Base-by-base conservation (phyloP, 2,113 vertebrate species). In the Notiomystis cincta region DNA sequence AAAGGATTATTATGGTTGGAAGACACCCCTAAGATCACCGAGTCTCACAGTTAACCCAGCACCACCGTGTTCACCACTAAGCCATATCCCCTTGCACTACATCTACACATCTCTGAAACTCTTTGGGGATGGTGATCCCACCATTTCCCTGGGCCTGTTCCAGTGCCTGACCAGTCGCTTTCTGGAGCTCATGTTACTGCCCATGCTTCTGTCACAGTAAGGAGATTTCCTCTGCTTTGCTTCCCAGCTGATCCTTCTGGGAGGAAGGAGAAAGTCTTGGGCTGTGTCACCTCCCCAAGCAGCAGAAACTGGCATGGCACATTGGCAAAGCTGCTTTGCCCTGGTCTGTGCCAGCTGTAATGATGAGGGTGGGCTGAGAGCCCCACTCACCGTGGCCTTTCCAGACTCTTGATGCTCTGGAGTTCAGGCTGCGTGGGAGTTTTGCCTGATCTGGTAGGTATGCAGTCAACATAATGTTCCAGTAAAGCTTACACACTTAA, bases 271-370 rank as follows among this genome's bases (percentile, higher is more conserved):
- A 48, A 78, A 51, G 30, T 33, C 38, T 20, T 11, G 56, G 70
- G 33, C 56, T 54, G 51, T 42, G 57, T 51, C 6, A 0, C 20
- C 10, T 58, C 10, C 15, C 9, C 18, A 65, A 54, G 65, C 42
- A 85, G 47, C 7, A 76, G 70, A 37, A n/a, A 4, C 13, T 51
- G 50, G 42, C 8, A 11, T 0, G 0, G n/a, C 15, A 23, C 10
- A 0, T 2, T 22, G 38, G 25, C 57, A 50, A 17, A 1, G 8
- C 5, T 5, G 8, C 10, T 33, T 9, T 65, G 54, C 6, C 1
- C 2, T 0, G 3, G 17, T 10, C 54, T 42, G 15, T 23, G 37
- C 31, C 42, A 45, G 61, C 45, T 2, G 2, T 10, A 50, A 5
- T 0, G 25, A 16, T 19, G 47, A 76, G 13, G 62, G 33, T 31